Evolutionary conservation across 2,888 invertebrate species (phyloP).

Genomic region (Lydus trimaculatus): DNA sequence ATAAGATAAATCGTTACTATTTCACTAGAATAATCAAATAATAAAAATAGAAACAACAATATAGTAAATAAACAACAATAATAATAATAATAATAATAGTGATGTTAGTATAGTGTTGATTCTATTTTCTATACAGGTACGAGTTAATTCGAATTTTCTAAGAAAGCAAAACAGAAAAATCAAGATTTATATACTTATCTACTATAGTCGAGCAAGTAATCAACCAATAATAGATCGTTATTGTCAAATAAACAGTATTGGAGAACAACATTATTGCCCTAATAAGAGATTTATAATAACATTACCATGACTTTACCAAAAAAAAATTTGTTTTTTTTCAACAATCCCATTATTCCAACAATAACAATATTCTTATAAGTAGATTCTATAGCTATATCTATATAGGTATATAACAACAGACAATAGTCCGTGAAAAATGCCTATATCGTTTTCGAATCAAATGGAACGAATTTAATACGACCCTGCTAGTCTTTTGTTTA

Average conservation of each 20-base stretch:
- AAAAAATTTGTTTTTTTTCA: background rate
- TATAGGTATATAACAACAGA: no score
- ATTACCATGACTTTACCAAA: background rate
- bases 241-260: no score
- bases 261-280: background rate
- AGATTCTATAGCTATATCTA: conserved; percentile 29
- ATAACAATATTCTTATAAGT: conserved; percentile 18
- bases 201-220: background rate
- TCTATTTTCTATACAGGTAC: no score
- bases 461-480: conserved; percentile 31
- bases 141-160: background rate
- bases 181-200: no score
- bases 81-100: no score
- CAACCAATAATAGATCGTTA: background rate
- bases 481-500: conserved; percentile 34
- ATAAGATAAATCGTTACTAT: background rate
- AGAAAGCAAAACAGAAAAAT: no score
- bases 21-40: background rate
- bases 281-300: background rate
- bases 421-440: conserved; percentile 37
- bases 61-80: background rate
- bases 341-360: background rate
- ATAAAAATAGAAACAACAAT: background rate
- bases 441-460: conserved; percentile 26
- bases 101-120: no score